These are phyloP conservation scores for Lepidurus apus DNA, from an alignment of 1,140 invertebrate genomes.

Conservation along the genomic window DNA sequence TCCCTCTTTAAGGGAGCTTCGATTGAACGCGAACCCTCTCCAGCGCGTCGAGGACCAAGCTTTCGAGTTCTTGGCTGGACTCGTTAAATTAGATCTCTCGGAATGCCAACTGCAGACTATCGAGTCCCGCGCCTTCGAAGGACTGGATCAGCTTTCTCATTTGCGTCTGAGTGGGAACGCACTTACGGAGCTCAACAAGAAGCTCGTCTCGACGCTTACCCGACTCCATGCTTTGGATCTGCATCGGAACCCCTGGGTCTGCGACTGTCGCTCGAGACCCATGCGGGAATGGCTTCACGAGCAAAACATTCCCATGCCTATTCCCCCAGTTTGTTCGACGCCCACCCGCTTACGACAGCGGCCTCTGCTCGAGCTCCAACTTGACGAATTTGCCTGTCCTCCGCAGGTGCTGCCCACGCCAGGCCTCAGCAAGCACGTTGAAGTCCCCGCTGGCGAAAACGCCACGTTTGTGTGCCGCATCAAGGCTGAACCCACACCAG, in stretches of 20 bases:
- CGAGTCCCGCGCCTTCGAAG: slow-evolving; percentile 68
- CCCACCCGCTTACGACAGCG: slow-evolving; percentile 46
- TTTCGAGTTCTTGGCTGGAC: slow-evolving; percentile 64
- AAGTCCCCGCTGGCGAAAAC: slow-evolving; percentile 72
- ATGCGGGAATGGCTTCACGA: slow-evolving; percentile 76
- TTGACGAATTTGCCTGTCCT: slow-evolving; percentile 81
- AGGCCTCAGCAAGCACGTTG: slow-evolving; percentile 55
- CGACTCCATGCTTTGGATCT: slow-evolving; percentile 75
- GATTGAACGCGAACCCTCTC: slow-evolving; percentile 72
- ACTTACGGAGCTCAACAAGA: slow-evolving; percentile 56
- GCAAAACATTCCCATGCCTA: slow-evolving; percentile 71
- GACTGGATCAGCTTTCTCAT: slow-evolving; percentile 67
- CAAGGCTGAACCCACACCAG: slow-evolving; percentile 70
- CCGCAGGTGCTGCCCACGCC: slow-evolving; percentile 61
- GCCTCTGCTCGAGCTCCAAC: slow-evolving; percentile 63
- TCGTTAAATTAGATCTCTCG: slow-evolving; percentile 78
- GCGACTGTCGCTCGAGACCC: slow-evolving; percentile 75
- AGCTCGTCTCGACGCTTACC: slow-evolving; percentile 30
- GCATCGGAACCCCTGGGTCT: slow-evolving; percentile 86
- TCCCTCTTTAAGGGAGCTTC: slow-evolving; percentile 69
- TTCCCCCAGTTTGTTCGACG: slow-evolving; percentile 66
- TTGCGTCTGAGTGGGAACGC: slow-evolving; percentile 76
- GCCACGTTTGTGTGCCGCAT: slow-evolving; percentile 74
- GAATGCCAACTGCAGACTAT: slow-evolving; percentile 71
- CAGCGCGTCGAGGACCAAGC: slow-evolving; percentile 66